phyloP scores from a whole-genome alignment of 2,113 vertebrate species.

The Neopipo cinnamomea region DNA sequence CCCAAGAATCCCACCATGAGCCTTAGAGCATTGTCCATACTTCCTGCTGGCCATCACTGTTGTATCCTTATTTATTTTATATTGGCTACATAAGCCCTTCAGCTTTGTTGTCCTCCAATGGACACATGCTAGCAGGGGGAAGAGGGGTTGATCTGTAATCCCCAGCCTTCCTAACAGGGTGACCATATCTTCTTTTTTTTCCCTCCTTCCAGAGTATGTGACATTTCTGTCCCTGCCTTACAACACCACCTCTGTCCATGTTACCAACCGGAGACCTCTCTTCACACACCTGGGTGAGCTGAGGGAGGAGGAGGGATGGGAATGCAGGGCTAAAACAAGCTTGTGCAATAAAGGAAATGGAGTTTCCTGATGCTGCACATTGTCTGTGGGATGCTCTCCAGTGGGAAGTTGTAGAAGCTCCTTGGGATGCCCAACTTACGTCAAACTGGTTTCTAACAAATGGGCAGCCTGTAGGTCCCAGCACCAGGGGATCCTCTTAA shows the following conservation, averaged over 20 bases:
- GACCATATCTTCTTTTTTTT: neutral
- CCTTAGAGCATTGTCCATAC: neutral
- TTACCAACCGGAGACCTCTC: constrained; percentile 85
- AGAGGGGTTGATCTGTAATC: neutral
- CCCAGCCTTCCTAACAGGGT: neutral
- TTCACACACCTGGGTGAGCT: constrained; percentile 93
- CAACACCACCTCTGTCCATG: constrained; percentile 75
- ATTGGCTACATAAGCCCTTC: neutral
- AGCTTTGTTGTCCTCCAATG: neutral
- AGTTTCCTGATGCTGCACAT: neutral
- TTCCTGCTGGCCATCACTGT: neutral
- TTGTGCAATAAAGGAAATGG: neutral
- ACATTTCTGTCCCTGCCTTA: constrained; percentile 84
- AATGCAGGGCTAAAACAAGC: neutral
- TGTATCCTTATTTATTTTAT: neutral
- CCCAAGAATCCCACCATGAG: neutral
- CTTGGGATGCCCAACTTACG: neutral
- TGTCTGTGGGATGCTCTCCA: neutral
- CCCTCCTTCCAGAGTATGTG: constrained; percentile 79
- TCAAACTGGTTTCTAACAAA: neutral
- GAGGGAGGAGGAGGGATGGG: neutral
- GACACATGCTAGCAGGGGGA: neutral
- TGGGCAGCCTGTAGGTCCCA: neutral
- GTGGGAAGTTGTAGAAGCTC: neutral
- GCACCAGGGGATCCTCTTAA: neutral